Evolutionary conservation across 2,797 vertebrate genomes (phyloP).

Genomic region (Distichodus sexfasciatus): DNA sequence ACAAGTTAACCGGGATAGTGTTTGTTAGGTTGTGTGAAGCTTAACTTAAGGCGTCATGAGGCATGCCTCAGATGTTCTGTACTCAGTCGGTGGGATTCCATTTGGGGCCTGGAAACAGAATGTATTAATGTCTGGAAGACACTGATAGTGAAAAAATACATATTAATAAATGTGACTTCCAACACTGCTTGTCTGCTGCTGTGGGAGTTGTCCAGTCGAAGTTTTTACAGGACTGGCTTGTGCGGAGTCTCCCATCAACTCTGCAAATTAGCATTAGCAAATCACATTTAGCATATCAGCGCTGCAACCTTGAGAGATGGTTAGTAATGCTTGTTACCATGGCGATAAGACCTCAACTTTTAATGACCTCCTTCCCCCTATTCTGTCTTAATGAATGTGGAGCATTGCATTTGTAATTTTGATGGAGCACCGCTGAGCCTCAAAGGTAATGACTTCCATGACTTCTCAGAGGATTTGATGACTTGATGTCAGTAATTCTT

Average conservation of each 20-base stretch:
- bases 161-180: conserved; percentile 32
- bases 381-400: conserved; percentile 73
- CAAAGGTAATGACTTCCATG: conserved; percentile 72
- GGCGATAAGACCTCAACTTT: conserved; percentile 66
- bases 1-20: no score
- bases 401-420: conserved; percentile 69
- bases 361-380: conserved; percentile 70
- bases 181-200: conserved; percentile 35
- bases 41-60: no score
- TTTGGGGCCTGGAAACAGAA: not conserved
- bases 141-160: conserved; percentile 29
- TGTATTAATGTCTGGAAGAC: conserved; percentile 15
- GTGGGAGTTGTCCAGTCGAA: conserved; percentile 16
- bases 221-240: conserved; percentile 33
- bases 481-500: conserved; percentile 75
- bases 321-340: conserved; percentile 70
- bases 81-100: not conserved
- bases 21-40: no score
- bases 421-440: conserved; percentile 71
- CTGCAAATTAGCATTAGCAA: conserved; percentile 46
- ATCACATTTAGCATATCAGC: conserved; percentile 68
- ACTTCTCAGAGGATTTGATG: conserved; percentile 69
- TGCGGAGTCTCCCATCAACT: conserved; percentile 17
- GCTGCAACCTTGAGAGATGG: conserved; percentile 72
- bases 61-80: no score